Evolutionary conservation across 2,113 vertebrate species (phyloP), one percentile per base, ranked within the genome.

Genomic region (Camelus bactrianus): DNA sequence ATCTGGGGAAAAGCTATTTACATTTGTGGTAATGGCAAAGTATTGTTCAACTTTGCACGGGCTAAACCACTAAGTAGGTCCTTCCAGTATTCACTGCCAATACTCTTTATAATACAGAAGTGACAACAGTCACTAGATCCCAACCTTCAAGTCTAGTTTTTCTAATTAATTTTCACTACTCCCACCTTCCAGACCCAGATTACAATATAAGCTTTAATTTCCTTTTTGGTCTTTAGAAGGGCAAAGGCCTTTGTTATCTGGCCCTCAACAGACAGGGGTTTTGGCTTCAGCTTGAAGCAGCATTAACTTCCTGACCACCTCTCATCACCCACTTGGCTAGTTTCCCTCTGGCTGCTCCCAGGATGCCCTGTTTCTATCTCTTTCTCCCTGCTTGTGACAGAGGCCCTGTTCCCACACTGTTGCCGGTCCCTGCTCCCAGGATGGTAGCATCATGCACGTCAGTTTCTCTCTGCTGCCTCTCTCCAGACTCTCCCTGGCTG

Each of bases 351-450:
- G 82, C 72, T 89, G 72, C 56, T 96, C 75, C 77, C 73, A 96
- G 88, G 46, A 96, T 89, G 76, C 91, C 88, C 81, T 89, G 56
- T 97, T 97, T 89, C 73, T 92, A 92, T 89, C 87, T 96, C 69
- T 48, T 92, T 38, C 65, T 89, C 67, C 75, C 65, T 81, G 70
- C 15, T 87, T 94, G 46, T 13, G 7, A 70, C 14, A 95, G 65
- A 91, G 54, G 60, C 58, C 52, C 76, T 96, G 32, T 35, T 84
- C 64, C 73, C 76, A 96, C 35, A 83, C 26, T 73, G 30, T 69
- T 90, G 64, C 79, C 67, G 15, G 17, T 42, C 30, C 5, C 52
- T 81, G 20, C n/a, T 50, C 32, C 60, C 42, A 83, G 38, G 52
- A 89, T 83, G 52, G 56, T 30, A 94, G 52, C 70, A 93, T 85